These are phyloP conservation scores for Melitaea athalia DNA, from an alignment of 2,888 invertebrate species.

Conservation along the genomic window DNA sequence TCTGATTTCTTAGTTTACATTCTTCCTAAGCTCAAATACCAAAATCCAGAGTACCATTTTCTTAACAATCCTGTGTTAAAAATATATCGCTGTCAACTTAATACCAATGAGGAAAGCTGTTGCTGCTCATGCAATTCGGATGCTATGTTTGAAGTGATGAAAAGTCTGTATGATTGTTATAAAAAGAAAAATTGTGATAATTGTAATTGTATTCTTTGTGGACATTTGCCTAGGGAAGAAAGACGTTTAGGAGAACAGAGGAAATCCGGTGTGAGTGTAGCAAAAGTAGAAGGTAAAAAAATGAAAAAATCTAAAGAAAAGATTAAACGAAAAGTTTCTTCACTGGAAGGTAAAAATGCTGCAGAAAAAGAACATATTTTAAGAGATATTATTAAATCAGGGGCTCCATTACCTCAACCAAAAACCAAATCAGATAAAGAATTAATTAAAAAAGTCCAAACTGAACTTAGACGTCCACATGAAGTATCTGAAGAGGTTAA, in stretches of 20 bases:
- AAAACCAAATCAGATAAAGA: constrained; percentile 43
- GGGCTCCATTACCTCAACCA: constrained; percentile 41
- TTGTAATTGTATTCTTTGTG: constrained; percentile 65
- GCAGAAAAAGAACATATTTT: constrained; percentile 46
- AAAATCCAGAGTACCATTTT: background rate
- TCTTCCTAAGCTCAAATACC: constrained; percentile 3
- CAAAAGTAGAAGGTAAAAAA: constrained; percentile 39
- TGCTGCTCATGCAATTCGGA: constrained; percentile 69
- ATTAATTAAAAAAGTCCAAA: constrained; percentile 38
- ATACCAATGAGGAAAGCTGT: constrained; percentile 53
- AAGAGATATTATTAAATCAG: constrained; percentile 34
- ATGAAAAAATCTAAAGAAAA: constrained; percentile 17
- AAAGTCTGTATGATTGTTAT: constrained; percentile 68
- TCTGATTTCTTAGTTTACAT: constrained; percentile 11
- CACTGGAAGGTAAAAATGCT: constrained; percentile 45
- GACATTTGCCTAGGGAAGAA: constrained; percentile 52
- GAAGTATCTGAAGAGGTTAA: constrained; percentile 37
- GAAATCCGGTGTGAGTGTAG: constrained; percentile 37
- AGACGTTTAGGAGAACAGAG: constrained; percentile 43
- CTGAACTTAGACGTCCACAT: constrained; percentile 40
- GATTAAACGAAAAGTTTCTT: constrained; percentile 26
- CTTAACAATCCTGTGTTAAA: constrained; percentile 30
- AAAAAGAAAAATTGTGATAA: constrained; percentile 66
- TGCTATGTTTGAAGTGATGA: constrained; percentile 73
- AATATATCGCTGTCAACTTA: constrained; percentile 57